A percentile compares a stretch with the other conserved stretches of the same genome.
Conservation (phyloP, 2,113 vertebrate genomes). For the Synchiropus splendidus region DNA sequence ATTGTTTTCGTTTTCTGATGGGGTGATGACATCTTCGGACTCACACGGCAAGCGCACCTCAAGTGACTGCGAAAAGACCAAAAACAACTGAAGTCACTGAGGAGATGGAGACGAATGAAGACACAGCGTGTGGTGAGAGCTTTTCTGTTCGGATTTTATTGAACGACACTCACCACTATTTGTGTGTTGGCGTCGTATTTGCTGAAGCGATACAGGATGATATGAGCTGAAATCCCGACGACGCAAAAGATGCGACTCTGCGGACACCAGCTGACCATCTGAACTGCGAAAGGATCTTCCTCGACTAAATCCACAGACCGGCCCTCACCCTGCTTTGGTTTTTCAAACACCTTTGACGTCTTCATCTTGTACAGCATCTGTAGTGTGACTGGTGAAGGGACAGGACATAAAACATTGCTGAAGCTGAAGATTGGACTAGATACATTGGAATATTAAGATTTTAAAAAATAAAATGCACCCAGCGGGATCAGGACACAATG, state of each 20-base stretch:
- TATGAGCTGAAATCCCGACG: conserved; percentile 88
- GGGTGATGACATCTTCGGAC: conserved; percentile 85
- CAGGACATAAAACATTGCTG: too few species aligned
- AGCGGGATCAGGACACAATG: not conserved
- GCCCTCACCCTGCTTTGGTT: conserved; percentile 80
- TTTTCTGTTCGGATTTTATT: too few species aligned
- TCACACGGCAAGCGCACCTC: conserved; percentile 88
- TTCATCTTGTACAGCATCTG: conserved; percentile 98
- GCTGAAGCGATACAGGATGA: conserved; percentile 92
- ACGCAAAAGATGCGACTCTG: conserved; percentile 94
- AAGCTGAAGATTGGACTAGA: too few species aligned
- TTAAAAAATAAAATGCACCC: not conserved
- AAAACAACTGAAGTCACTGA: too few species aligned
- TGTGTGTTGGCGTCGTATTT: conserved; percentile 85
- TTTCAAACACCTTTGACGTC: conserved; percentile 95
- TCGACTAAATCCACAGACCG: conserved; percentile 80
- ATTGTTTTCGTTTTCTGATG: conserved; percentile 80
- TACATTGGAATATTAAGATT: too few species aligned
- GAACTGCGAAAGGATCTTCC: conserved; percentile 91
- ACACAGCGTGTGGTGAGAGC: too few species aligned
- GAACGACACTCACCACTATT: conserved; percentile 89
- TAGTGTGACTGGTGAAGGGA: conserved; percentile 75
- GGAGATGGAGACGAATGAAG: too few species aligned
- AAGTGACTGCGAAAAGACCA: conserved; percentile 68
- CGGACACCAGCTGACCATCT: conserved; percentile 96